Base-by-base conservation (phyloP, 1,140 invertebrate genomes). In the Apis laboriosa region DNA sequence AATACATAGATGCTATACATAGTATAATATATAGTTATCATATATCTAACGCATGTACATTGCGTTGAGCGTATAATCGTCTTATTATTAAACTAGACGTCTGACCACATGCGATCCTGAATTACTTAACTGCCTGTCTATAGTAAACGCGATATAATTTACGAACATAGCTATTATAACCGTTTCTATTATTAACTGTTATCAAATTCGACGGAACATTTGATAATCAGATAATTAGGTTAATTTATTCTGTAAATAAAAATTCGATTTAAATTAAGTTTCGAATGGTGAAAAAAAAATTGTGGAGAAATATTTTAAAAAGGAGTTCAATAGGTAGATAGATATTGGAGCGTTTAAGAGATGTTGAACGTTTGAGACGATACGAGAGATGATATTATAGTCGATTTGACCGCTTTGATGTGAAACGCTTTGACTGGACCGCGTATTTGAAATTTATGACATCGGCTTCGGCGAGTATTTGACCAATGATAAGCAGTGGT, bases 41-140 rank as follows among this genome's bases (percentile, higher is more conserved):
- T 34, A 43, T 43, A 58, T 73, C 9, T 34, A 28, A 58, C 71
- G 3, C 21, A 17, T 43, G n/a, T 28, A 3, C 19, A 58, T 74
- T 28, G 34, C n/a, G n/a, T 63, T 64, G 9, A 66, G n/a, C 61
- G 68, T 63, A 64, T 75, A 80, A 80, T 80, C 79, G 72, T 75
- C 79, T 80, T 80, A 75, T 34, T 17, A 66, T 55, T 64, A 74
- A 75, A 80, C 79, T 66, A 28, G 28, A 34, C 17, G 79, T 74
- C 78, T 53, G 73, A 60, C 51, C 61, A 28, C 61, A 82, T n/a
- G 34, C 49, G 71, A 24, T 49, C 78, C 70, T 63, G 53, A 51
- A 72, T 79, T 78, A 85, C 79, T 85, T 86, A 86, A 74, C 56
- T 24, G 55, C 77, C 56, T 64, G 70, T 68, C 55, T 21, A 58